Evolutionary conservation across 2,797 vertebrate genomes (phyloP).

Genomic region (Gorsachius magnificus): DNA sequence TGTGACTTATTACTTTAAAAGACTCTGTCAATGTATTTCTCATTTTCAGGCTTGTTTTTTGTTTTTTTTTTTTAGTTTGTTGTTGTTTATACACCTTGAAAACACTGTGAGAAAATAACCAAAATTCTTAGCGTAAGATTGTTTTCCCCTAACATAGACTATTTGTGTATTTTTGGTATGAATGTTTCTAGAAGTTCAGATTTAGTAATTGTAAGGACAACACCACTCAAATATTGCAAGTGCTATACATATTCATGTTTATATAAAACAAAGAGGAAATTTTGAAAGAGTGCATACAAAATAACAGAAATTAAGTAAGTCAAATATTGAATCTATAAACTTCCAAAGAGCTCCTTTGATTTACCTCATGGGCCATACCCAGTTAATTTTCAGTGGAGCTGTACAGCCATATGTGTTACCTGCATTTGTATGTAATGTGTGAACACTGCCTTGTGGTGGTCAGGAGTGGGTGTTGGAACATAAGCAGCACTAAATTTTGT

Average conservation of each 20-base stretch:
- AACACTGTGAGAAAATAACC: not conserved
- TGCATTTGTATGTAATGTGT: not conserved
- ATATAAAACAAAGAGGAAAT: not conserved
- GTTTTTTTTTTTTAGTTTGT: not conserved
- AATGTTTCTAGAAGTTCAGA: not conserved
- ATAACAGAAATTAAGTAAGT: not conserved
- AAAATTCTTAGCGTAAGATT: not conserved
- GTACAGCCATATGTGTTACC: not conserved
- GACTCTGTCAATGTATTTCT: slow-evolving; percentile 28
- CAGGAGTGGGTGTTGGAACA: not conserved
- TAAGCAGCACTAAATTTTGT: not conserved
- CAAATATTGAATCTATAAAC: not conserved
- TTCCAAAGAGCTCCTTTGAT: not conserved
- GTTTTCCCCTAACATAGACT: not conserved
- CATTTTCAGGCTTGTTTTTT: not conserved
- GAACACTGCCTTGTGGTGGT: not conserved
- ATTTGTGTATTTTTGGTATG: not conserved
- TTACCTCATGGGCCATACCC: not conserved
- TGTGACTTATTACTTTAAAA: slow-evolving; percentile 56
- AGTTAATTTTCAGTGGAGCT: not conserved
- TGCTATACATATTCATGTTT: not conserved
- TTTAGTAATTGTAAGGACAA: not conserved
- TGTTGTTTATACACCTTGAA: not conserved
- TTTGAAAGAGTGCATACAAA: not conserved
- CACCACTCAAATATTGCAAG: not conserved